phyloP scores from a whole-genome alignment of 2,113 vertebrate species.

The Blennius ocellaris region DNA sequence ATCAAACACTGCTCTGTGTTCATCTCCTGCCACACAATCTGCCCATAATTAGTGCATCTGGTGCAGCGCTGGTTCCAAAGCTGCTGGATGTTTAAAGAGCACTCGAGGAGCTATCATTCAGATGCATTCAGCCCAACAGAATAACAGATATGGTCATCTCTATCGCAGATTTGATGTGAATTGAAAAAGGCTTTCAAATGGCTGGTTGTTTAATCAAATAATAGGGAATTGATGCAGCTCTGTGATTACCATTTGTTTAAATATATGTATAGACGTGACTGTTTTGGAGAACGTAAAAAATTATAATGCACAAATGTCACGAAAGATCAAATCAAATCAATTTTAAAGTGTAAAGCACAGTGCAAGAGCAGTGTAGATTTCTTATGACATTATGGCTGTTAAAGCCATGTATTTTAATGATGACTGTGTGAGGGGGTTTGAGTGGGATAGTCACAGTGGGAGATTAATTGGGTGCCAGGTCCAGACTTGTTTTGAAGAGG shows the following conservation, averaged over 20 bases:
- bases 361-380: neutral
- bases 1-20: slow-evolving; percentile 70
- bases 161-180: neutral
- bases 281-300: too few relatives aligned
- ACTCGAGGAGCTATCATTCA: slow-evolving; percentile 14
- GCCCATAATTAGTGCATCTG: slow-evolving; percentile 60
- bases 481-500: slow-evolving; percentile 60
- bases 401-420: neutral
- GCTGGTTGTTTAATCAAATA: neutral
- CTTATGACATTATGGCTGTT: slow-evolving; percentile 3
- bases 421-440: neutral
- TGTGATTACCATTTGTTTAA: neutral
- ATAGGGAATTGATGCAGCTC: neutral
- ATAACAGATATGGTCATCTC: slow-evolving; percentile 1
- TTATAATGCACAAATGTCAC: too few relatives aligned
- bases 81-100: slow-evolving; percentile 40
- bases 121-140: neutral
- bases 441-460: slow-evolving; percentile 35
- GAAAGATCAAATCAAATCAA: too few relatives aligned
- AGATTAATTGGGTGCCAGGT: slow-evolving; percentile 62
- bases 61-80: slow-evolving; percentile 22
- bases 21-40: slow-evolving; percentile 61
- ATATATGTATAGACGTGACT: too few relatives aligned
- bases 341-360: too few relatives aligned
- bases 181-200: neutral